Evolutionary conservation across 2,113 vertebrate genomes (phyloP).

Genomic region (Coturnix japonica): DNA sequence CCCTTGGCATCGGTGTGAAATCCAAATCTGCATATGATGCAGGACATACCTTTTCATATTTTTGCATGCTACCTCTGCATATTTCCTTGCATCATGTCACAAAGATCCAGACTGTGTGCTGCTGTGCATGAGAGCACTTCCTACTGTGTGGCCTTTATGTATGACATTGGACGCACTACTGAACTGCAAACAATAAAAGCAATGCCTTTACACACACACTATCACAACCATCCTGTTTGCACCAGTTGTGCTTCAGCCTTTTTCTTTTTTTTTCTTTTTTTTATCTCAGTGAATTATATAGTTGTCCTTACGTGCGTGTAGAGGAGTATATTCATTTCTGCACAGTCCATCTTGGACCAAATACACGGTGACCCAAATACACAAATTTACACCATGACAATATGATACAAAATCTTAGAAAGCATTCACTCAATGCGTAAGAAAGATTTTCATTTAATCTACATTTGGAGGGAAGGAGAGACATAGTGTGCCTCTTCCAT

Average conservation of each 20-base stretch:
- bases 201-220: not conserved
- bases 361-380: not conserved
- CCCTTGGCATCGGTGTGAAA: not conserved
- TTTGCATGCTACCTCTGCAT: not conserved
- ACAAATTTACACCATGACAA: not conserved
- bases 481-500: not conserved
- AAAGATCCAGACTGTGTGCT: not conserved
- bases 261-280: not conserved
- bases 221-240: not conserved
- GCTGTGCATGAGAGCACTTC: not conserved
- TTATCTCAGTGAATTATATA: not conserved
- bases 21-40: not conserved
- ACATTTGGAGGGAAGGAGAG: not conserved
- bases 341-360: not conserved
- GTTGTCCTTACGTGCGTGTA: not conserved
- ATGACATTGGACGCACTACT: not conserved
- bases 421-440: not conserved
- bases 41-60: not conserved
- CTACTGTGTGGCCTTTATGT: not conserved
- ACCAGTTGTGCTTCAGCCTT: not conserved
- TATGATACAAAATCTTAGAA: not conserved
- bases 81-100: not conserved
- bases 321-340: not conserved
- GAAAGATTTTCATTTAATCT: constrained; percentile 20
- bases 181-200: not conserved